Conservation (phyloP, 2,797 vertebrate species). For the Labeo calbasu region DNA sequence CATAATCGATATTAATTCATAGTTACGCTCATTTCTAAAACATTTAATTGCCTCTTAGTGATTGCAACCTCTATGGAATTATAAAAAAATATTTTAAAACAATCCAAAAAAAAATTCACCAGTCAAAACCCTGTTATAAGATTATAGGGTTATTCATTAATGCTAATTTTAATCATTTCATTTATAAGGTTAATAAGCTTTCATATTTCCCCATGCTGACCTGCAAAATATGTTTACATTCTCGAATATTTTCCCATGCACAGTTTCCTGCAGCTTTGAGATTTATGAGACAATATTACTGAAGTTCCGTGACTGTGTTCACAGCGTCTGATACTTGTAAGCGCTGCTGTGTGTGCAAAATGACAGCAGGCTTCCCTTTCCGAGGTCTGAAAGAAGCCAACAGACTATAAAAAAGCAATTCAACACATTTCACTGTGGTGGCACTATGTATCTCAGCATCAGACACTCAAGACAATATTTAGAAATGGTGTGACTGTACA, state of each 20-base stretch:
- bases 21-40: neutral
- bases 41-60: neutral
- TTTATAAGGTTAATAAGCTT: slow-evolving; percentile 50
- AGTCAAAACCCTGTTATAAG: neutral
- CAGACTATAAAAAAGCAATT: slow-evolving; percentile 17
- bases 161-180: slow-evolving; percentile 73
- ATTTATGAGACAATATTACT: slow-evolving; percentile 8
- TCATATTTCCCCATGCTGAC: slow-evolving; percentile 9
- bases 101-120: neutral
- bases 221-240: slow-evolving; percentile 26
- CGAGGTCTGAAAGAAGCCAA: slow-evolving; percentile 57
- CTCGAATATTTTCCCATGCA: neutral
- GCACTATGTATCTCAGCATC: neutral
- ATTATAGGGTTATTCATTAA: slow-evolving; percentile 1
- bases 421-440: slow-evolving; percentile 17
- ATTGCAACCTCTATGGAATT: slow-evolving; percentile 7
- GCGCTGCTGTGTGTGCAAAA: slow-evolving; percentile 4
- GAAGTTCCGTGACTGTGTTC: slow-evolving; percentile 4
- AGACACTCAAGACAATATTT: slow-evolving; percentile 25
- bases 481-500: slow-evolving; percentile 14
- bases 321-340: neutral
- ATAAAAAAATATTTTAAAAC: neutral
- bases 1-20: neutral
- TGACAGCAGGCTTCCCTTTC: slow-evolving; percentile 57
- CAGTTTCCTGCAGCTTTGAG: neutral